Evolutionary conservation across 1,140 invertebrate genomes (phyloP), one percentile per base, ranked within the genome.

Genomic region (Rhopalosiphum padi): DNA sequence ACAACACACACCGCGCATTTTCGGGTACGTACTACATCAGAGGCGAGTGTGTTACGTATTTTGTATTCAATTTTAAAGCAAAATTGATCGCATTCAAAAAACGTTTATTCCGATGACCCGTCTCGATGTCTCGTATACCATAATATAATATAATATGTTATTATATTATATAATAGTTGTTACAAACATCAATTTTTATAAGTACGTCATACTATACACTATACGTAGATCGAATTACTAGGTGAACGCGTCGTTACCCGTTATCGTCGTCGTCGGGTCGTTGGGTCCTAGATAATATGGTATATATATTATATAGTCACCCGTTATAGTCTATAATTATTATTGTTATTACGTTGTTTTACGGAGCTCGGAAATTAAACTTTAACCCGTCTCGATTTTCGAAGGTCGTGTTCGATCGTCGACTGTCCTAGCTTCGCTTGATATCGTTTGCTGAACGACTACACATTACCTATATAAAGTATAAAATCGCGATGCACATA

Each of bases 361-460:
- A 77, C 60, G n/a, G 60, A 77, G 60, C 60, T n/a, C n/a, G 60
- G n/a, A 77, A 77, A 77, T 77, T 77, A 77, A 68, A 77, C 60
- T 35, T 77, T n/a, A 77, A 77, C 60, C 60, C 60, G 60, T 77
- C n/a, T 77, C 60, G n/a, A 77, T 77, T 15, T 77, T 35, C n/a
- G 60, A 77, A 77, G 60, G 60, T 77, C 60, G 60, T 6, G 60
- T 77, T 77, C 18, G 30, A 35, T 77, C 60, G 30, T 77, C 7
- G n/a, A 77, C 60, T 18, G 60, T 6, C 30, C 60, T 77, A 30
- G n/a, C n/a, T n/a, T n/a, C 60, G 30, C 60, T n/a, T 68, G 11
- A n/a, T 68, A 60, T 11, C 8, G 9, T 30, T 30, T 68, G 11
- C 30, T 15, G 60, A 30, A 68, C 30, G 30, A 25, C 30, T 15